phyloP scores from a whole-genome alignment of 1,140 invertebrate species.

The Lucilia sericata region DNA sequence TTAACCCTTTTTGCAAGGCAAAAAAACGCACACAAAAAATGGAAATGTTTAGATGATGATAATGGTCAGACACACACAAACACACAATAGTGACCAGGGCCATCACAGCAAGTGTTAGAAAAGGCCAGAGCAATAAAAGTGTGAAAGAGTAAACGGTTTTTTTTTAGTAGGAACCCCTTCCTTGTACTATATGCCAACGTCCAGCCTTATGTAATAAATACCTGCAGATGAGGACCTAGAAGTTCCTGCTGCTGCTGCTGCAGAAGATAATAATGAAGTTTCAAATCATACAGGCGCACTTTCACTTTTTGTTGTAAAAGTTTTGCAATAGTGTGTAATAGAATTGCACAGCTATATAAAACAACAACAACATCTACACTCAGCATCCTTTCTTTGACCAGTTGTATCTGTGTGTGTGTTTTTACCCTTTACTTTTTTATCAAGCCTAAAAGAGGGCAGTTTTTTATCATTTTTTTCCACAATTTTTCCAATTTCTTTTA shows the following conservation, averaged over 20 bases:
- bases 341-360: too few species aligned
- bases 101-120: not conserved
- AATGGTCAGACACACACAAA: not conserved
- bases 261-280: not conserved
- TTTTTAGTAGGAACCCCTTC: too few species aligned
- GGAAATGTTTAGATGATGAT: not conserved
- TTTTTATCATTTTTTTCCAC: not conserved
- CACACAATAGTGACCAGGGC: not conserved
- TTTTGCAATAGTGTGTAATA: not conserved
- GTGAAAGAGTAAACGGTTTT: too few species aligned
- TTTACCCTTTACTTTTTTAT: not conserved
- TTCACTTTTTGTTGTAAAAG: not conserved
- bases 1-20: not conserved
- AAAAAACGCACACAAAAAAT: not conserved
- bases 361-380: too few species aligned
- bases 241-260: too few species aligned
- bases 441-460: not conserved
- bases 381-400: not conserved
- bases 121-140: not conserved
- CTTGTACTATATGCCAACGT: not conserved
- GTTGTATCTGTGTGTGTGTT: not conserved
- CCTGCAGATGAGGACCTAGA: not conserved
- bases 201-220: slow-evolving; percentile 1
- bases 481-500: too few species aligned
- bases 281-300: not conserved